phyloP scores from a whole-genome alignment of 2,888 invertebrate species.

The Lycaena phlaeas region DNA sequence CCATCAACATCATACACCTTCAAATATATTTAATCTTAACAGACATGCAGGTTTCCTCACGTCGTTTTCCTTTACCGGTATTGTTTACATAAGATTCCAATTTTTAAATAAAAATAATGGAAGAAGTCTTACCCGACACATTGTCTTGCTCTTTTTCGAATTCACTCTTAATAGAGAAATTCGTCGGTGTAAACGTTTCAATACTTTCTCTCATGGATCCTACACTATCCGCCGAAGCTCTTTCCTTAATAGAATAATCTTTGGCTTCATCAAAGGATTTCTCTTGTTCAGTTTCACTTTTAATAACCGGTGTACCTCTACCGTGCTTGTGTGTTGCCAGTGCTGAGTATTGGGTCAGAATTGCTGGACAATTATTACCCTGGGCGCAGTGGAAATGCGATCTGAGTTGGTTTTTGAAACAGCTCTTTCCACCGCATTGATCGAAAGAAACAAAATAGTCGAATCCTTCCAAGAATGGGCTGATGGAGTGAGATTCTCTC shows the following conservation, averaged over 20 bases:
- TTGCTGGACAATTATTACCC: slow-evolving; percentile 61
- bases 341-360: slow-evolving; percentile 64
- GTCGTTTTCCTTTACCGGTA: too few relatives aligned
- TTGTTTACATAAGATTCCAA: too few relatives aligned
- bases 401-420: slow-evolving; percentile 61
- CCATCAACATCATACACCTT: too few relatives aligned
- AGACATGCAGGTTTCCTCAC: too few relatives aligned
- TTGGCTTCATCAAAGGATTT: slow-evolving; percentile 61
- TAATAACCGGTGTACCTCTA: slow-evolving; percentile 56
- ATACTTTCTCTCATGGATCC: slow-evolving; percentile 47
- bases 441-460: slow-evolving; percentile 80
- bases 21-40: too few relatives aligned
- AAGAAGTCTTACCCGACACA: slow-evolving; percentile 58
- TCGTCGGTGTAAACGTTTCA: slow-evolving; percentile 45
- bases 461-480: slow-evolving; percentile 87
- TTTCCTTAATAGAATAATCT: slow-evolving; percentile 65
- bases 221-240: slow-evolving; percentile 56
- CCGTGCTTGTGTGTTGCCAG: slow-evolving; percentile 67
- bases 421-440: slow-evolving; percentile 63
- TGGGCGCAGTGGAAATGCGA: slow-evolving; percentile 66
- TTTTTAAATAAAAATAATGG: too few relatives aligned
- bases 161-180: slow-evolving; percentile 64
- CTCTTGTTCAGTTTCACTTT: slow-evolving; percentile 50
- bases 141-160: slow-evolving; percentile 63
- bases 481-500: slow-evolving; percentile 88